phyloP scores from a whole-genome alignment of 2,113 vertebrate genomes.

The Sylvietta virens region DNA sequence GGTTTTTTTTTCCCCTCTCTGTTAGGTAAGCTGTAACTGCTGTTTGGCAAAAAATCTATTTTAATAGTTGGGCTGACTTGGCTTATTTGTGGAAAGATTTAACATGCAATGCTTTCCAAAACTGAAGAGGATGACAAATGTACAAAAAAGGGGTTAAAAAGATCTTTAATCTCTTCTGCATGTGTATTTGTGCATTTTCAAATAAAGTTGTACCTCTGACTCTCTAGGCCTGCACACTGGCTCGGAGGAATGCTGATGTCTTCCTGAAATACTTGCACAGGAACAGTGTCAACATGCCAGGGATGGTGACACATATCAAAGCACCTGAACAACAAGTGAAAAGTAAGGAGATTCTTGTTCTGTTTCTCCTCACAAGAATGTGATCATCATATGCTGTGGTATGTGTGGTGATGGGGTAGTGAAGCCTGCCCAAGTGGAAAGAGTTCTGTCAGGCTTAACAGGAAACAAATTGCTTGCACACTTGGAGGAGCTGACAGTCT shows the following conservation, averaged over 20 bases:
- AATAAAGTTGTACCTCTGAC: neutral
- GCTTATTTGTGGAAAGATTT: neutral
- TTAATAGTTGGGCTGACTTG: neutral
- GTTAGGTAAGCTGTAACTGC: neutral
- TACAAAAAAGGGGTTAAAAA: neutral
- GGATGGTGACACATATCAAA: conserved; percentile 97
- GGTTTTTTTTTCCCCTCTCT: neutral
- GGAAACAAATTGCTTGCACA: neutral
- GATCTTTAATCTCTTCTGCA: neutral
- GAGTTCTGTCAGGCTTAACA: neutral
- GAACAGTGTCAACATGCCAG: conserved; percentile 98
- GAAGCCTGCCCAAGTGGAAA: neutral
- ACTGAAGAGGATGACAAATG: neutral
- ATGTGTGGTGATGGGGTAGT: neutral
- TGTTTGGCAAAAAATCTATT: neutral
- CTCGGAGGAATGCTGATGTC: conserved; percentile 94
- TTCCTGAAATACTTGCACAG: conserved; percentile 98
- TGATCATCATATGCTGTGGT: neutral
- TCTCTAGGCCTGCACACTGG: conserved; percentile 91
- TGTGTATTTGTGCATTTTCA: neutral
- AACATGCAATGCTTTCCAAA: neutral
- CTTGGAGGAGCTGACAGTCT: neutral
- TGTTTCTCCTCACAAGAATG: neutral
- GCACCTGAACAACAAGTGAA: conserved; percentile 98
- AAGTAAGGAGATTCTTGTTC: conserved; percentile 77